Conservation (phyloP, 2,797 vertebrate species). For the Acipenser ruthenus region DNA sequence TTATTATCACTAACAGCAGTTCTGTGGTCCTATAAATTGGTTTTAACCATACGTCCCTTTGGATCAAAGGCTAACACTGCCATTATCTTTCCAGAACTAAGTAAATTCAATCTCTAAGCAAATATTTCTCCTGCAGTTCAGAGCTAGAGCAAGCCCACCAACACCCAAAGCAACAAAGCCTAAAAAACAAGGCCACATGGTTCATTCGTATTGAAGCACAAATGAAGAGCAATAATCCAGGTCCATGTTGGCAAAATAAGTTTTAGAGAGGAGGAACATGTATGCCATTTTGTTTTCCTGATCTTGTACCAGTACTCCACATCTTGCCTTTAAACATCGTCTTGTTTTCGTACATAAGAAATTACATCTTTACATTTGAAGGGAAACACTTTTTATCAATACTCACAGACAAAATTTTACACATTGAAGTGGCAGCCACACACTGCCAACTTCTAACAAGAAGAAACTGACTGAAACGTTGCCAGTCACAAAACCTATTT, state of each 20-base stretch:
- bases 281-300: too few relatives aligned
- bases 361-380: constrained; percentile 37
- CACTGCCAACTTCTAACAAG: constrained; percentile 38
- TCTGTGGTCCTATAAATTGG: too few relatives aligned
- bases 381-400: constrained; percentile 27
- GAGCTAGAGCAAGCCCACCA: too few relatives aligned
- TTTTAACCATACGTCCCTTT: too few relatives aligned
- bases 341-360: constrained; percentile 31
- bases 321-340: constrained; percentile 4
- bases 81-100: too few relatives aligned
- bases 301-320: not conserved
- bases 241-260: constrained; percentile 16
- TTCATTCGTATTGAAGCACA: too few relatives aligned
- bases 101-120: too few relatives aligned
- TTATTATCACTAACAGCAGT: too few relatives aligned
- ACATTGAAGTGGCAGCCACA: constrained; percentile 37
- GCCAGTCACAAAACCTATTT: constrained; percentile 2
- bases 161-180: too few relatives aligned
- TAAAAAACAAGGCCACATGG: too few relatives aligned
- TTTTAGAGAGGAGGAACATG: not conserved
- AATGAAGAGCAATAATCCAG: constrained; percentile 6
- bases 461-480: constrained; percentile 43
- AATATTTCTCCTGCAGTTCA: too few relatives aligned
- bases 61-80: too few relatives aligned
- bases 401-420: constrained; percentile 56